phyloP scores from a whole-genome alignment of 2,113 vertebrate genomes.

The Hemibagrus wyckioides region DNA sequence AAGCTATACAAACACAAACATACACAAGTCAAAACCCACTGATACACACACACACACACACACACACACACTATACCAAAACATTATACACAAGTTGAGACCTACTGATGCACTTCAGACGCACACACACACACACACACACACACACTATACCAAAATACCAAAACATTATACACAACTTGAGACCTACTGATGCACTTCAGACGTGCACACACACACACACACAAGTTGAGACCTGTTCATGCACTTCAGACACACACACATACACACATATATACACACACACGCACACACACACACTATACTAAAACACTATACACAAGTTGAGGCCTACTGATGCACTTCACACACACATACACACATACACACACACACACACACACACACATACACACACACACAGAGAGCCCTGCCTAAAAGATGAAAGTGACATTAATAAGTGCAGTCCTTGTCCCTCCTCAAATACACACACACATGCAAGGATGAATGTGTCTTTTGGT shows the following conservation, averaged over 20 bases:
- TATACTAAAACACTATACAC: conserved; percentile 37
- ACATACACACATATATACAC: conserved; percentile 30
- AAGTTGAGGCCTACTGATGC: conserved; percentile 18
- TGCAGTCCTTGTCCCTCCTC: conserved; percentile 10
- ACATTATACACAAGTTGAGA: conserved; percentile 34
- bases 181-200: conserved; percentile 15
- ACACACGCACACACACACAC: conserved; percentile 17
- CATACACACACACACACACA: neutral
- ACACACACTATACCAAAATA: neutral
- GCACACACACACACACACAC: neutral
- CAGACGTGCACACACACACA: conserved; percentile 15
- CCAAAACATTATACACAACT: conserved; percentile 34
- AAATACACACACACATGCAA: conserved; percentile 11
- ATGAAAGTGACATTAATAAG: conserved; percentile 34
- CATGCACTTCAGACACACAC: neutral
- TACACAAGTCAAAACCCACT: conserved; percentile 15
- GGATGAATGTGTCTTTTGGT: conserved; percentile 43
- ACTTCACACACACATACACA: neutral
- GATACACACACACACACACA: conserved; percentile 17
- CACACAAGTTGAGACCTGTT: neutral
- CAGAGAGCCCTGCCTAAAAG: conserved; percentile 1
- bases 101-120: conserved; percentile 17
- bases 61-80: conserved; percentile 25
- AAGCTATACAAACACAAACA: conserved; percentile 20
- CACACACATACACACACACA: neutral